phyloP scores from a whole-genome alignment of 2,888 invertebrate genomes.

The Pandemis cinnamomeana region DNA sequence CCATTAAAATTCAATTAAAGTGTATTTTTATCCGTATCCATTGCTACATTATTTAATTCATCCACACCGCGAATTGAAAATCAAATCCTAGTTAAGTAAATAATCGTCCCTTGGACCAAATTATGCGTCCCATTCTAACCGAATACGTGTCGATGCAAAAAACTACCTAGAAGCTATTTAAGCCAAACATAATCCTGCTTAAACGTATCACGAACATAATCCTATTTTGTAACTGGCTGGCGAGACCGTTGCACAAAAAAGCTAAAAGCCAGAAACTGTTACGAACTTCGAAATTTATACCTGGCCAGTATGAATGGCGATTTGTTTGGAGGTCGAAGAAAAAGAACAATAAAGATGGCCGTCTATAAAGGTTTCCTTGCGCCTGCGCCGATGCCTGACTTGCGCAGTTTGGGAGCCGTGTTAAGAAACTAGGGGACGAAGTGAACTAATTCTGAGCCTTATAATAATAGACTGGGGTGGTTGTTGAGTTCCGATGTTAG shows the following conservation, averaged over 20 bases:
- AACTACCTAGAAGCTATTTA: conserved; percentile 28
- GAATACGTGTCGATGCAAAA: not conserved
- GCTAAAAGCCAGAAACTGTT: conserved; percentile 60
- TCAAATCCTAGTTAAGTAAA: too few species aligned
- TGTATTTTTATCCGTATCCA: too few species aligned
- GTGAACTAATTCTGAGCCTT: not conserved
- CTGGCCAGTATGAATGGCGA: conserved; percentile 80
- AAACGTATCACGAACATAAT: conserved; percentile 47
- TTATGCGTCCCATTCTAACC: not conserved
- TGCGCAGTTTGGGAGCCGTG: conserved; percentile 67
- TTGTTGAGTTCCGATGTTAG: not conserved
- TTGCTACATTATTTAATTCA: too few species aligned
- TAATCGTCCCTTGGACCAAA: not conserved
- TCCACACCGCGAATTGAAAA: too few species aligned
- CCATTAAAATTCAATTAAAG: too few species aligned
- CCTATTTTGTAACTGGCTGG: conserved; percentile 33
- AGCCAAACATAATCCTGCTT: conserved; percentile 52
- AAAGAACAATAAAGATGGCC: conserved; percentile 74
- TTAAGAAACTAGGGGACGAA: not conserved
- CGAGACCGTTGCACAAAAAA: conserved; percentile 59
- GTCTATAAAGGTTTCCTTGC: conserved; percentile 78
- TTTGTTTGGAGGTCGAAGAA: conserved; percentile 69
- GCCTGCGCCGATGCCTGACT: conserved; percentile 70
- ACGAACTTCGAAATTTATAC: conserved; percentile 75
- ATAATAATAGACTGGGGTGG: not conserved